Conservation (phyloP, 2,113 vertebrate genomes). For the Notothenia coriiceps region DNA sequence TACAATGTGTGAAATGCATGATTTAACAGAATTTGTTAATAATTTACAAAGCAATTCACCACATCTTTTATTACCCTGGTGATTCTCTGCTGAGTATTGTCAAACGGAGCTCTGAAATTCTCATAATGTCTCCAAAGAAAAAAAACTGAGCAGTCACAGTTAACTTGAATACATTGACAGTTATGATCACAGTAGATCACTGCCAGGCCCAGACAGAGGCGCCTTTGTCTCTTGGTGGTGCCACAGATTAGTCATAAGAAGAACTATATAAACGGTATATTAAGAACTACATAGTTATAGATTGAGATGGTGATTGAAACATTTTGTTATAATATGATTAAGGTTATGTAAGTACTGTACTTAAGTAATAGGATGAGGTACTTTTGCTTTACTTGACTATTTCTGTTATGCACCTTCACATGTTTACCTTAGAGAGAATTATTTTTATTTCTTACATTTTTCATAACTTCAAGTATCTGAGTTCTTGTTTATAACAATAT, state of each 20-base stretch:
- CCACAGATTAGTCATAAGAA: constrained; percentile 4
- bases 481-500: no score
- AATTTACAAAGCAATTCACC: neutral
- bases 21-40: constrained; percentile 6
- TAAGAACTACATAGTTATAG: neutral
- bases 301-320: neutral
- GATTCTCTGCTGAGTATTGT: neutral
- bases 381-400: no score
- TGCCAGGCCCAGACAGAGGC: neutral
- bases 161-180: neutral
- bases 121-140: neutral
- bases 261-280: neutral
- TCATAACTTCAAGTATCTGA: no score
- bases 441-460: no score
- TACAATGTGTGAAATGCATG: neutral
- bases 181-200: neutral
- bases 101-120: neutral
- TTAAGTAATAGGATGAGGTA: no score
- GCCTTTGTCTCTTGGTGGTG: neutral
- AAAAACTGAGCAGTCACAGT: constrained; percentile 2
- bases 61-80: neutral
- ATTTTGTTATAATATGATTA: neutral
- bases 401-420: no score
- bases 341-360: no score
- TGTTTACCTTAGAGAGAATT: no score